phyloP scores from a whole-genome alignment of 2,888 invertebrate genomes.

The Cerastis rubricosa region DNA sequence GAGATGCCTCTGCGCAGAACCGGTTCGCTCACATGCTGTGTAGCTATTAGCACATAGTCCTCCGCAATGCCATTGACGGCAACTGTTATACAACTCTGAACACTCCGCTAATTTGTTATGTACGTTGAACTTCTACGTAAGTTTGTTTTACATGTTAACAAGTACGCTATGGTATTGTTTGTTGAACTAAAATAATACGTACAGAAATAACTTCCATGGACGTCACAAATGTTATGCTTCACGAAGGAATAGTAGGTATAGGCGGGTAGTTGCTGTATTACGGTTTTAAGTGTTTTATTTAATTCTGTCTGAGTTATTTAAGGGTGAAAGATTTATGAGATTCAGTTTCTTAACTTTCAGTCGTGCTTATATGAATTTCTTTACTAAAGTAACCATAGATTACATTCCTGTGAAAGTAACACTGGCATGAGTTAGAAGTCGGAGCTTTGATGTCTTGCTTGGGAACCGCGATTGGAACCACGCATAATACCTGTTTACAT shows the following conservation, averaged over 20 bases:
- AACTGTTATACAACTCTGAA: conserved; percentile 42
- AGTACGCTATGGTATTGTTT: conserved; percentile 43
- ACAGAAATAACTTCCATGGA: conserved; percentile 47
- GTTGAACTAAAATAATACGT: conserved; percentile 44
- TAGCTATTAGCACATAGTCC: conserved; percentile 59
- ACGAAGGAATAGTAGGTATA: conserved; percentile 7
- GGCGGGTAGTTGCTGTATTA: background rate
- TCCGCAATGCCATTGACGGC: conserved; percentile 58
- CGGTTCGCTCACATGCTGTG: conserved; percentile 57
- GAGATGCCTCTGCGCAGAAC: conserved; percentile 46
- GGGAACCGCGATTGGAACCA: background rate
- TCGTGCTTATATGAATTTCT: background rate
- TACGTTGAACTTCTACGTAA: conserved; percentile 49
- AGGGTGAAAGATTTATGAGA: background rate
- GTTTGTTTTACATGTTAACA: conserved; percentile 46
- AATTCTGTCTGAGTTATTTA: background rate
- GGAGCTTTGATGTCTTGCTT: background rate
- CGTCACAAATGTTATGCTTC: conserved; percentile 39
- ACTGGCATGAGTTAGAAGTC: background rate
- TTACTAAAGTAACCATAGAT: no score
- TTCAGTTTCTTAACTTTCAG: background rate
- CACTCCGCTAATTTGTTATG: conserved; percentile 49
- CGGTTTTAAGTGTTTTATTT: conserved; percentile 6
- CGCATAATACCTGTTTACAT: background rate
- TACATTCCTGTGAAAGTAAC: no score